Percentiles rank a stretch among this genome's conserved stretches.
Conservation (phyloP, 2,797 vertebrate genomes). For the Chelmon rostratus region DNA sequence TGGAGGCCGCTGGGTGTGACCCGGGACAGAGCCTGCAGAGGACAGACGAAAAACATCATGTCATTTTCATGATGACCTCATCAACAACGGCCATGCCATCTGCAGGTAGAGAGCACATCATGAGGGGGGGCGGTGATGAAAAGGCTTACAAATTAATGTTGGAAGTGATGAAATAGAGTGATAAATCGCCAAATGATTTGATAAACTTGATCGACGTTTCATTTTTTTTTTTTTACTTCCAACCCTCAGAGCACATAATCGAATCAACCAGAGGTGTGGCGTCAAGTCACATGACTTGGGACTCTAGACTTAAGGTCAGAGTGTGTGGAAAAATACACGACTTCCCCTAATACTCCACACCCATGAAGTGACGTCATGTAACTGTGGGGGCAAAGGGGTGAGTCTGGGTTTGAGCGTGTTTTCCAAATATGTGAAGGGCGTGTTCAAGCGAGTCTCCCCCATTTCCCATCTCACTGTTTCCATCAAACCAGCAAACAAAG, state of each 20-base stretch:
- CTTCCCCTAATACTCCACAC: background rate
- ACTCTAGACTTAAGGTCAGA: background rate
- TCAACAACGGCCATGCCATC: background rate
- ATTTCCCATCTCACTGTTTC: background rate
- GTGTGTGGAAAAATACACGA: background rate
- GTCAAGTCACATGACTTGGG: background rate
- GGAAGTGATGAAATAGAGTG: too few species aligned
- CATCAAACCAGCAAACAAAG: background rate
- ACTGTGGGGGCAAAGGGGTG: background rate
- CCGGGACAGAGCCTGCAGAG: constrained; percentile 92
- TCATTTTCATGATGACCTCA: background rate
- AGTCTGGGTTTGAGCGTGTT: background rate
- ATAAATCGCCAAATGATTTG: too few species aligned
- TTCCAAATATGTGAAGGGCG: background rate
- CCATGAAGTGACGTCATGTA: background rate
- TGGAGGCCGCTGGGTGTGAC: constrained; percentile 95
- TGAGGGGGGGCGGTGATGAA: too few species aligned
- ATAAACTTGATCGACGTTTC: too few species aligned
- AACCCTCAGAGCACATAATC: too few species aligned
- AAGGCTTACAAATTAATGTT: too few species aligned
- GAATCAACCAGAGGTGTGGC: background rate
- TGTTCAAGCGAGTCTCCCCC: background rate
- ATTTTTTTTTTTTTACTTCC: too few species aligned
- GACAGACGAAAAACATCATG: background rate
- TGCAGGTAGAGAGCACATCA: too few species aligned